Evolutionary conservation across 2,113 vertebrate genomes (phyloP).

Genomic region (Hydrolagus affinis): DNA sequence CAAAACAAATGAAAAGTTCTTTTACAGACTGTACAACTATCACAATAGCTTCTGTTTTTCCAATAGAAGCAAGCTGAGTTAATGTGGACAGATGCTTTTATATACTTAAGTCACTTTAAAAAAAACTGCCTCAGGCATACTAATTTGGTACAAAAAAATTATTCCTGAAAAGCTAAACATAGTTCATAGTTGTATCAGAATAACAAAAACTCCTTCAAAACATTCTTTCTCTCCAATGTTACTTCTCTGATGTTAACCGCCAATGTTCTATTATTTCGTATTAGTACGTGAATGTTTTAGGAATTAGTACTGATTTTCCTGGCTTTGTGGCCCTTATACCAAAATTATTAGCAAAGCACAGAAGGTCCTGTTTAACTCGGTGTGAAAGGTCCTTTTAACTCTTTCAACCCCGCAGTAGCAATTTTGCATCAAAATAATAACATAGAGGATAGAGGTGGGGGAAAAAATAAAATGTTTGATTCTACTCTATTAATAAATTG

Average conservation of each 20-base stretch:
- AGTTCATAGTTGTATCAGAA: not conserved
- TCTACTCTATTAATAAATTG: not conserved
- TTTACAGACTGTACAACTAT: not conserved
- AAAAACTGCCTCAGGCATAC: not conserved
- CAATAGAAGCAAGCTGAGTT: not conserved
- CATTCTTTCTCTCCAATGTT: not conserved
- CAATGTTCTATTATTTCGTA: not conserved
- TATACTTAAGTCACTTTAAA: not conserved
- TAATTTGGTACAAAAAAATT: not conserved
- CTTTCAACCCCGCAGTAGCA: not conserved
- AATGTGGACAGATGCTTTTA: not conserved
- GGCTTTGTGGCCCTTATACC: not conserved
- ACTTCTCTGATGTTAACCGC: not conserved
- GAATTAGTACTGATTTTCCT: not conserved
- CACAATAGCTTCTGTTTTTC: not conserved
- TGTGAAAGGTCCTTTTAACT: no score
- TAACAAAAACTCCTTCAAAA: not conserved
- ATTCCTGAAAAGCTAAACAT: conserved; percentile 6
- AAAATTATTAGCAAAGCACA: not conserved
- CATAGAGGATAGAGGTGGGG: not conserved
- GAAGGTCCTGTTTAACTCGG: not conserved
- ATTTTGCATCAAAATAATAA: not conserved
- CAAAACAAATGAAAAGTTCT: not conserved
- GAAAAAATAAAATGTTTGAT: not conserved
- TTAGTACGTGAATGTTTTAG: not conserved